A percentile compares a stretch with the other conserved stretches of the same genome.
phyloP scores from a whole-genome alignment of 1,140 invertebrate genomes.

The Pissodes strobi region DNA sequence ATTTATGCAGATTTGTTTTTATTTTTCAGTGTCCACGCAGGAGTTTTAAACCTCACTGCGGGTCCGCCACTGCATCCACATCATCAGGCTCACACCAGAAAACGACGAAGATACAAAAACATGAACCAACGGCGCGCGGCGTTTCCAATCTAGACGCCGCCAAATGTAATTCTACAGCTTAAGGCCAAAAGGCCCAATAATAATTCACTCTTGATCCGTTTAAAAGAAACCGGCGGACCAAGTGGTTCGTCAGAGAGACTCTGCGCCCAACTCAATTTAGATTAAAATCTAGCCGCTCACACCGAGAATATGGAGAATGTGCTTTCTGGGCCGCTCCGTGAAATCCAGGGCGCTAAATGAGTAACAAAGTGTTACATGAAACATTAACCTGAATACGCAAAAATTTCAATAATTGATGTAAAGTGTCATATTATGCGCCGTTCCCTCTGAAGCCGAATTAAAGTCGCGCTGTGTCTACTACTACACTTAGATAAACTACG shows the following conservation, averaged over 20 bases:
- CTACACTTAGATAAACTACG: too few relatives aligned
- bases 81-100: too few relatives aligned
- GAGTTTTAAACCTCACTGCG: too few relatives aligned
- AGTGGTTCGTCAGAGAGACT: not conserved
- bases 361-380: not conserved
- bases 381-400: too few relatives aligned
- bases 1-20: too few relatives aligned
- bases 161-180: slow-evolving; percentile 12
- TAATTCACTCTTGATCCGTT: slow-evolving; percentile 18
- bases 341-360: slow-evolving; percentile 1
- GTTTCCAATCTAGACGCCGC: slow-evolving; percentile 16
- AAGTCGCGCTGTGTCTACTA: too few relatives aligned
- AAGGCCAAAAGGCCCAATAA: slow-evolving; percentile 16
- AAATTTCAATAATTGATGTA: too few relatives aligned
- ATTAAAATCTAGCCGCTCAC: slow-evolving; percentile 11
- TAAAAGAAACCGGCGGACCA: not conserved
- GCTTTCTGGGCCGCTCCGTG: not conserved
- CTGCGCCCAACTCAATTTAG: slow-evolving; percentile 23
- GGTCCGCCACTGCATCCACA: too few relatives aligned
- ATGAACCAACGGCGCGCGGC: too few relatives aligned
- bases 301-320: slow-evolving; percentile 1
- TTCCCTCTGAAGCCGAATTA: too few relatives aligned
- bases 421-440: too few relatives aligned
- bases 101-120: slow-evolving; percentile 2
- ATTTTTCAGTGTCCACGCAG: too few relatives aligned